A percentile compares a stretch with the other conserved stretches of the same genome.
phyloP scores from a whole-genome alignment of 1,140 invertebrate genomes.

The Hyles vespertilio region DNA sequence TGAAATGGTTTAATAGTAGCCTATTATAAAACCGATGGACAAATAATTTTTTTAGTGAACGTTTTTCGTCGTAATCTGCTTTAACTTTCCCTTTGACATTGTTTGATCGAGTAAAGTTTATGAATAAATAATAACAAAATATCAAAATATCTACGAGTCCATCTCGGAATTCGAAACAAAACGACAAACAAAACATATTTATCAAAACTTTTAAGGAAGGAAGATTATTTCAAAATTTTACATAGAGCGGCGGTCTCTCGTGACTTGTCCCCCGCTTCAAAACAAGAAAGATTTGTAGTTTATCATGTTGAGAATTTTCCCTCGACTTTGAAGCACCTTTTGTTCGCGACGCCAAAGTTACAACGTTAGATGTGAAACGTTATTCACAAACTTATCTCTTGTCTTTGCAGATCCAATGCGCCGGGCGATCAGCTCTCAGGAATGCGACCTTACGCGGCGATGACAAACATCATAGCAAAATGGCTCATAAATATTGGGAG shows the following conservation, averaged over 20 bases:
- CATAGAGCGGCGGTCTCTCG: not conserved
- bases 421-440: conserved; percentile 42
- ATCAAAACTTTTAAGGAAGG: not conserved
- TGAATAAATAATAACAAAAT: too few relatives aligned
- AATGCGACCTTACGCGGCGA: conserved; percentile 59
- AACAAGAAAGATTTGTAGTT: conserved; percentile 17
- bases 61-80: too few relatives aligned
- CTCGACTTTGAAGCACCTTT: conserved; percentile 4
- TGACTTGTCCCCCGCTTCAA: conserved; percentile 1
- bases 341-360: not conserved
- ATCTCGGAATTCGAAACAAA: too few relatives aligned
- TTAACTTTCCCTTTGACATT: too few relatives aligned
- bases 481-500: conserved; percentile 66
- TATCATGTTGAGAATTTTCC: conserved; percentile 22
- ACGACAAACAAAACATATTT: too few relatives aligned
- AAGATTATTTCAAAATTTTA: not conserved
- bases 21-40: too few relatives aligned
- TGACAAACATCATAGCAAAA: conserved; percentile 65
- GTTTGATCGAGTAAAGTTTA: too few relatives aligned
- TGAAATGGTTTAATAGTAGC: too few relatives aligned
- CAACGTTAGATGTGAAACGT: not conserved
- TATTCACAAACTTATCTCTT: conserved; percentile 15
- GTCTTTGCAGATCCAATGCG: conserved; percentile 68
- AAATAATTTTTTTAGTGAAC: too few relatives aligned
- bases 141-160: too few relatives aligned